Base-by-base conservation (phyloP, 2,888 invertebrate genomes). In the Hermodice carunculata region DNA sequence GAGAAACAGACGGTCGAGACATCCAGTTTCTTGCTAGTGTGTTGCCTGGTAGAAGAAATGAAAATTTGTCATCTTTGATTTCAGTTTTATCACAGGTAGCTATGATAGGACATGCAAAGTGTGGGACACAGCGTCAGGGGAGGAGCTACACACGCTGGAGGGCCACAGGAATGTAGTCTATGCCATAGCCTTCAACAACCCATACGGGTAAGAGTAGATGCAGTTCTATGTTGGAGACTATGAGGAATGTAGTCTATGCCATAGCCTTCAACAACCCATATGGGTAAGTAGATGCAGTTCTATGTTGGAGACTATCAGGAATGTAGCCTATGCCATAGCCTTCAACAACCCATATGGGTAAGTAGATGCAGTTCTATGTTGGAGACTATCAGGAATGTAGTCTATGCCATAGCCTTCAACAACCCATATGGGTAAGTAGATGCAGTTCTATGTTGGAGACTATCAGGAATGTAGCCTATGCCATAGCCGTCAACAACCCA, bases 81-180 rank as follows among this genome's bases (percentile, higher is more conserved):
- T 42, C 78, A 93, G 92, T 81, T 93, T 93, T 84, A 86, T 93
- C 68, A 91, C 94, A 1, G 93, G 93, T 71, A 94, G 94, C 85
- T 94, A 94, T 83, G 94, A 94, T 84, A 89, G 94, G 73, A 93
- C 93, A 22, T 94, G 94, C 86, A 92, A 92, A 84, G 88, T 94
- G 61, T 93, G 93, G 91, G 89, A 92, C 84, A 91, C 92, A 67
- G 90, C 91, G 67, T 88, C 89, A 14, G 93, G 92, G 44, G 88
- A 87, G 66, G 92, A 93, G 82, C 85, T 91, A 76, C 89, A 89
- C 80, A 90, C 91, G 5, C 88, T 94, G 40, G 86, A 89, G 34
- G 93, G 93, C 22, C 94, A 94, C 77, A 90, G 91, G 75, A 94
- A 93, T 86, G 93, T 93, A 59, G 94, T 94, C 11, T 94, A 92